Evolutionary conservation across 64 coral and sea anemone species (phyloP).

Genomic region (Orbicella faveolata): DNA sequence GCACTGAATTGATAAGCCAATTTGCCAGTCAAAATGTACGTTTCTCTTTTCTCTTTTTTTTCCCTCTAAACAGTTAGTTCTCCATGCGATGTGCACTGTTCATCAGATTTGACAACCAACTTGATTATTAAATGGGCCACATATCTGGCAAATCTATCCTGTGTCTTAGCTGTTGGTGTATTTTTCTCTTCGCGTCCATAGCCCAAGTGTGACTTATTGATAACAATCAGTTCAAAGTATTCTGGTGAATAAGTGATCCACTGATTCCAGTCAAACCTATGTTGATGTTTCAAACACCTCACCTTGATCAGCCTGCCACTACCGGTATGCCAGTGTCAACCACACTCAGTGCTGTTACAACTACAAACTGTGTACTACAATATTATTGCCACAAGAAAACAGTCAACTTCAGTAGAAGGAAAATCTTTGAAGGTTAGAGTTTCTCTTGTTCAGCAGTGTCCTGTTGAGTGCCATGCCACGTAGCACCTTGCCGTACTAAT

Average conservation of each 20-base stretch:
- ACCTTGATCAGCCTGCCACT: not conserved
- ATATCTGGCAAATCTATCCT: not conserved
- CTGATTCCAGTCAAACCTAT: not conserved
- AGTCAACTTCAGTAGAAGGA: not conserved
- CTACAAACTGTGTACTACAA: not conserved
- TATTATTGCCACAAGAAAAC: not conserved
- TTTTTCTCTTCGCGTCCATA: not conserved
- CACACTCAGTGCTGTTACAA: not conserved
- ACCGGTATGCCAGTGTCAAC: not conserved
- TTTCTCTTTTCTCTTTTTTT: not conserved
- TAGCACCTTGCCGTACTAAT: slow-evolving; percentile 25
- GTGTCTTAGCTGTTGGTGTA: not conserved
- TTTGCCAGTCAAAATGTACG: not conserved
- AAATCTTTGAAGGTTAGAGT: slow-evolving; percentile 6
- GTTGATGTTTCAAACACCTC: not conserved
- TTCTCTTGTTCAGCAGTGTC: not conserved
- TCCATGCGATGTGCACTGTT: not conserved
- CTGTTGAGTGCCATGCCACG: not conserved
- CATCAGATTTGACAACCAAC: not conserved
- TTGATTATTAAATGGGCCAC: not conserved
- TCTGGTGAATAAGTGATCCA: not conserved
- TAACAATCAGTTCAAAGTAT: not conserved
- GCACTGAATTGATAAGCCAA: not conserved
- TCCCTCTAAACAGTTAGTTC: not conserved
- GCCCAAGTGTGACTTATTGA: not conserved